Conservation (phyloP, 2,113 vertebrate species). For the Antechinus stuartii region DNA sequence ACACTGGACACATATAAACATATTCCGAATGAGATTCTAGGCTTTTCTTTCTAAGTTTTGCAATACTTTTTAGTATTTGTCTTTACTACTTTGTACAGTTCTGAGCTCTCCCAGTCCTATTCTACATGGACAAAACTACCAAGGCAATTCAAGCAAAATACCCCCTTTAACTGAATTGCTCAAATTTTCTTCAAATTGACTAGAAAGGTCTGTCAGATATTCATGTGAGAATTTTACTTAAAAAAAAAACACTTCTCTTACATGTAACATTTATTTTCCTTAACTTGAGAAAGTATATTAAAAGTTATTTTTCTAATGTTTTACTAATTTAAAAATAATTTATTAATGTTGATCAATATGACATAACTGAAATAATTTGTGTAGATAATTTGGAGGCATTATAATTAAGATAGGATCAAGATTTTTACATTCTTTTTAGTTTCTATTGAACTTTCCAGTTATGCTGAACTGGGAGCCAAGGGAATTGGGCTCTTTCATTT, state of each 20-base stretch:
- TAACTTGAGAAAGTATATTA: background rate
- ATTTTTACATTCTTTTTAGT: conserved; percentile 28
- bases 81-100: conserved; percentile 35
- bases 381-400: background rate
- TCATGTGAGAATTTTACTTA: background rate
- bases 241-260: background rate
- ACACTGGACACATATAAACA: conserved; percentile 52
- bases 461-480: background rate
- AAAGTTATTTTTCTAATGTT: background rate
- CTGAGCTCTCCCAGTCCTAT: background rate
- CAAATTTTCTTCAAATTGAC: conserved; percentile 6
- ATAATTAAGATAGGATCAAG: background rate
- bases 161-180: background rate
- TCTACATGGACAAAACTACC: background rate
- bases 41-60: background rate
- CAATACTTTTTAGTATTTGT: rapidly evolving
- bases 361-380: background rate
- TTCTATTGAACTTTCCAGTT: background rate
- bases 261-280: background rate
- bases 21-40: conserved; percentile 12
- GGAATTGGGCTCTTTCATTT: background rate
- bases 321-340: background rate
- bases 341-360: background rate
- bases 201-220: background rate
- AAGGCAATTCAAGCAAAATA: background rate